These are phyloP conservation scores for Aphidius gifuensis DNA, from an alignment of 1,140 invertebrate species.

Conservation along the genomic window DNA sequence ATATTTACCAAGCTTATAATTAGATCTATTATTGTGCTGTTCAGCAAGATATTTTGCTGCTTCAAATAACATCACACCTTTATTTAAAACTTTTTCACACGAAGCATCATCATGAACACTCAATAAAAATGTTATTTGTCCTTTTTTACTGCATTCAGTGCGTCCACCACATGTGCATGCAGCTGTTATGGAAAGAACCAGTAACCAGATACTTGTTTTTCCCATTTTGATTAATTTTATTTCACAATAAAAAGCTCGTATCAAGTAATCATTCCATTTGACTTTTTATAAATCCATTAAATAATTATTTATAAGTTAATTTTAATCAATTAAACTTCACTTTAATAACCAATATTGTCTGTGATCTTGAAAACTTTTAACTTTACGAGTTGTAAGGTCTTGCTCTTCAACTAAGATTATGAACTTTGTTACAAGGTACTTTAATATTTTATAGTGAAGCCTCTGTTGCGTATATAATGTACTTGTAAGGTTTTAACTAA, in stretches of 20 bases:
- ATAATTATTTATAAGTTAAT: conserved; percentile 10
- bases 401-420: neutral
- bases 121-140: conserved; percentile 41
- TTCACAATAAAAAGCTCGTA: neutral
- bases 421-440: conserved; percentile 28
- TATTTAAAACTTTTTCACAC: conserved; percentile 40
- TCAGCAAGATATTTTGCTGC: conserved; percentile 43
- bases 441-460: conserved; percentile 46
- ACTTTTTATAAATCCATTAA: neutral
- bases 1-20: conserved; percentile 42
- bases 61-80: conserved; percentile 44
- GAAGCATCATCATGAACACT: conserved; percentile 44
- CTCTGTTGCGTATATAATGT: conserved; percentile 33
- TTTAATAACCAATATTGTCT: too few relatives aligned
- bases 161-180: conserved; percentile 46
- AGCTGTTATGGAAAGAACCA: conserved; percentile 33
- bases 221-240: conserved; percentile 3
- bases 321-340: neutral
- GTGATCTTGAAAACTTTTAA: too few relatives aligned
- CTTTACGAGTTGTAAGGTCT: too few relatives aligned
- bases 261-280: neutral
- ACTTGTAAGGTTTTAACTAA: conserved; percentile 42
- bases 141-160: conserved; percentile 38
- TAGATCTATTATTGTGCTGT: conserved; percentile 44
- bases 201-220: conserved; percentile 25